Evolutionary conservation across 2,113 vertebrate species (phyloP), one percentile per base, ranked within the genome.

Genomic region (Nycticebus coucang): DNA sequence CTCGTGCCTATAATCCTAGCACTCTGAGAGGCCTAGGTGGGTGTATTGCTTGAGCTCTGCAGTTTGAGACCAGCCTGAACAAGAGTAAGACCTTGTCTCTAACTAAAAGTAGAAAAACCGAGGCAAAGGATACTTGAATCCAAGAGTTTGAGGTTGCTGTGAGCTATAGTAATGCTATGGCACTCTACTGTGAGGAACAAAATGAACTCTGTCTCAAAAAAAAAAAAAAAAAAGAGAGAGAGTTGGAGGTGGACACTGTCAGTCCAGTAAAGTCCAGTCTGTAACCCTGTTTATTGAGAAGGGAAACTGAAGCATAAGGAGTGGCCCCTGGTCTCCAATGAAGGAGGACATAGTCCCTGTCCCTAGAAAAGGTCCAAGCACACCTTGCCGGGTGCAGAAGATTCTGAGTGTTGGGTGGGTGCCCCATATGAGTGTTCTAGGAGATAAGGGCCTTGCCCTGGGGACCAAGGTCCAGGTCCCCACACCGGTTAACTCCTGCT

Each of bases 361-460:
- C 50, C 7, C 77, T 21, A 1, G 8, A 21, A 53, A 15, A 55
- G 80, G 14, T 41, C 3, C 1, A 1, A 19, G n/a, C 78, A 30
- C 50, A 78, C 69, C n/a, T 21, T 19, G 30, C 9, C 2, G 12
- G 5, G 37, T 12, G 30, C 37, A 24, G 69, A 72, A 64, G 14
- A 5, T 35, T 21, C 30, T 12, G 7, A 28, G 72, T 14, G 53
- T 12, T 17, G n/a, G 64, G 81, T 22, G 24, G 62, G 82, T 68
- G 59, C 50, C 64, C 55, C 26, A 41, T 5, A 69, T 4, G 15
- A 28, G 72, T 94, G 97, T 69, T 71, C 2, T 0, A 7, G 19
- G 37, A 87, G 96, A 96, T 95, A 96, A 93, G 93, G 57, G 55
- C 75, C 45, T 37, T 4, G 1, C 26, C 35, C 77, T 72, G 0